Percentiles rank a stretch among this genome's conserved stretches.
phyloP scores from a whole-genome alignment of 2,797 vertebrate genomes.

The Acipenser oxyrinchus region DNA sequence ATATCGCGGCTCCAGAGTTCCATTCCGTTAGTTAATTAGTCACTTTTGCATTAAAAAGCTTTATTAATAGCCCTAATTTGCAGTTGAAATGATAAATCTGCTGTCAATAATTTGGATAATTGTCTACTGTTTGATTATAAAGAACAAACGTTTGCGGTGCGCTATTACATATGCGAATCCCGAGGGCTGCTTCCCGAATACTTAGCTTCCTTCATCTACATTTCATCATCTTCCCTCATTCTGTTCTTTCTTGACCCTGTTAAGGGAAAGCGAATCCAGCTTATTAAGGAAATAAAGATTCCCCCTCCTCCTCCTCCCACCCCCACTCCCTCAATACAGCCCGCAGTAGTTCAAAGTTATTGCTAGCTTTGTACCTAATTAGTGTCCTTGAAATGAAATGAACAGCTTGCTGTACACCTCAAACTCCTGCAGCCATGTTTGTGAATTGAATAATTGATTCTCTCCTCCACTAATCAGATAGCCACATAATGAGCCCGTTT shows the following conservation, averaged over 20 bases:
- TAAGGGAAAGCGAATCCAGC: slow-evolving; percentile 70
- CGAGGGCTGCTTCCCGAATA: slow-evolving; percentile 77
- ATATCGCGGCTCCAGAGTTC: slow-evolving; percentile 91
- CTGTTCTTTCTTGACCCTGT: slow-evolving; percentile 77
- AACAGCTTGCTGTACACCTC: slow-evolving; percentile 90
- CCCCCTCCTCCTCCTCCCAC: slow-evolving; percentile 24
- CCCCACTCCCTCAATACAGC: slow-evolving; percentile 37
- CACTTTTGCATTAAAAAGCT: slow-evolving; percentile 99
- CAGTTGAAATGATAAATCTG: slow-evolving; percentile 99
- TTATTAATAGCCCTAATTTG: slow-evolving; percentile 99
- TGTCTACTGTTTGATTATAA: slow-evolving; percentile 96
- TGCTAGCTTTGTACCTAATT: slow-evolving; percentile 99
- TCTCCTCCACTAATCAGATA: slow-evolving; percentile 98
- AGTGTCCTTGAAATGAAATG: slow-evolving; percentile 99
- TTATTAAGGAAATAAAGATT: slow-evolving; percentile 69
- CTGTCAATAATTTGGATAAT: slow-evolving; percentile 99
- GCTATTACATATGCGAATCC: slow-evolving; percentile 81
- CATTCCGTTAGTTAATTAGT: slow-evolving; percentile 97
- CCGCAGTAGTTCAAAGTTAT: slow-evolving; percentile 86
- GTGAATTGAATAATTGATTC: slow-evolving; percentile 99
- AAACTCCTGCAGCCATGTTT: slow-evolving; percentile 88
- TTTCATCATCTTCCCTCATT: slow-evolving; percentile 69
- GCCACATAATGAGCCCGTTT: slow-evolving; percentile 98
- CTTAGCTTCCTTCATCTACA: slow-evolving; percentile 84
- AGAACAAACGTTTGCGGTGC: slow-evolving; percentile 88